Percentiles rank a stretch among this genome's conserved stretches.
Conservation (phyloP, 2,888 invertebrate genomes). For the Agrotis puta region DNA sequence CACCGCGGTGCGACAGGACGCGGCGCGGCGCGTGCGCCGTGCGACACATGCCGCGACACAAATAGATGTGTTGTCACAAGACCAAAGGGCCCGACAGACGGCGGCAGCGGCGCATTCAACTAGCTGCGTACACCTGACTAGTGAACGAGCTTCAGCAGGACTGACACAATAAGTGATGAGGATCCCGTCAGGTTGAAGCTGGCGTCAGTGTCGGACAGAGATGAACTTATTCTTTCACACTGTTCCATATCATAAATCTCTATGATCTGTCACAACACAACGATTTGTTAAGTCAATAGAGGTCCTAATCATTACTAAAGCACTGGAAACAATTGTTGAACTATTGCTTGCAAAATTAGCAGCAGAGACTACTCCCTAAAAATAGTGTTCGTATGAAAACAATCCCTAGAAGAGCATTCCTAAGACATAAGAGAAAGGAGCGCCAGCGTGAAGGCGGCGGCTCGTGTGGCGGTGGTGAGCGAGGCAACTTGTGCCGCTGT, state of each 20-base stretch:
- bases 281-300: no score
- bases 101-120: neutral
- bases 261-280: neutral
- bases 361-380: no score
- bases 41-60: constrained; percentile 7
- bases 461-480: neutral
- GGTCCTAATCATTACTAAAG: neutral
- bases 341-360: no score
- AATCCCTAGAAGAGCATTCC: no score
- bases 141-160: neutral
- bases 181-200: neutral
- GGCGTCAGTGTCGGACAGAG: neutral
- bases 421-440: neutral
- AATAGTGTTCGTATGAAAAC: no score
- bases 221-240: no score
- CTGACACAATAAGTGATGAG: neutral
- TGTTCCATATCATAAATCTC: neutral
- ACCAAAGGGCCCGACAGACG: neutral
- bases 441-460: neutral
- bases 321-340: neutral
- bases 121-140: neutral
- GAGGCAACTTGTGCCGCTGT: constrained; percentile 49
- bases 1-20: constrained; percentile 3
- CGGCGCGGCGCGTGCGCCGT: constrained; percentile 1
- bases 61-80: constrained; percentile 40